These are phyloP conservation scores for Colaptes auratus DNA, from an alignment of 2,113 vertebrate species.

Conservation along the genomic window DNA sequence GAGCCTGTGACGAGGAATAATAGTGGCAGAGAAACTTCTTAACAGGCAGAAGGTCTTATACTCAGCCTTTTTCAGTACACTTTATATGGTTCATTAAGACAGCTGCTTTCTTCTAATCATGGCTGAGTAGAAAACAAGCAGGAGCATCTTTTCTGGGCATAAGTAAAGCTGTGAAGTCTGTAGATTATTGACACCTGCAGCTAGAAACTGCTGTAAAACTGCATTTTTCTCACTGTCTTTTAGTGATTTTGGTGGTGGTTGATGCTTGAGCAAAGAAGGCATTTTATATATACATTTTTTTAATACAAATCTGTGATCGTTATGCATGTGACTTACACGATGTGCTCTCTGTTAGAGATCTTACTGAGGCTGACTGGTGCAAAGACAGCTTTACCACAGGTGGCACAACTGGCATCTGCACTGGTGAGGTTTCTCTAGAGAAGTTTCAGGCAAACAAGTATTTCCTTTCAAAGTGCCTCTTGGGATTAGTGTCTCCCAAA, in stretches of 20 bases:
- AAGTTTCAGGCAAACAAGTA: constrained; percentile 9
- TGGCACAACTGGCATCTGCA: neutral
- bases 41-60: neutral
- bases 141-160: neutral
- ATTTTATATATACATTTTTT: neutral
- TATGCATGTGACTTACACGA: neutral
- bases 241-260: neutral
- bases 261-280: neutral
- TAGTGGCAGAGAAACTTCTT: neutral
- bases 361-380: neutral
- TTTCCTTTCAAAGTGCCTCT: constrained; percentile 22
- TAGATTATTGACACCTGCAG: neutral
- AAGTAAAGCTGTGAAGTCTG: neutral
- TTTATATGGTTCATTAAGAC: neutral
- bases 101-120: neutral
- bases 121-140: neutral
- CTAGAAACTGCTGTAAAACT: neutral
- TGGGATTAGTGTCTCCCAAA: neutral
- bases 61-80: fast-evolving
- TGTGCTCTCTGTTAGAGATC: neutral
- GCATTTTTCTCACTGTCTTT: neutral
- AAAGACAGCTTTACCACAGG: neutral
- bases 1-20: neutral
- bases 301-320: neutral
- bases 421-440: constrained; percentile 25